These are phyloP conservation scores for Acropora yongei DNA, from an alignment of 64 coral and sea anemone species.

Conservation along the genomic window DNA sequence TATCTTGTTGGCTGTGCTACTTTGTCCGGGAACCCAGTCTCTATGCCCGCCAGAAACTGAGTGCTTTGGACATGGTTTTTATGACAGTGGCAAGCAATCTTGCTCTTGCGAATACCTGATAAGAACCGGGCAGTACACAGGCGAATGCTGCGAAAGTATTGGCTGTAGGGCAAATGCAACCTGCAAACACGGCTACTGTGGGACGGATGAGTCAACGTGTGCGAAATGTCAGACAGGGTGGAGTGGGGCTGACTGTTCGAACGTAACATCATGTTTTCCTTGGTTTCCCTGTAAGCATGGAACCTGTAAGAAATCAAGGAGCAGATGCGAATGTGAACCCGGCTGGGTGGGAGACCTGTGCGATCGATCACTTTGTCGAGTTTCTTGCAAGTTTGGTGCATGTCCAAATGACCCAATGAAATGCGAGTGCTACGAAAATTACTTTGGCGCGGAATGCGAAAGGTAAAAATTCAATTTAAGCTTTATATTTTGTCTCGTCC, in stretches of 20 bases:
- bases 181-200: slow-evolving; percentile 80
- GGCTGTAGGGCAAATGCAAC: slow-evolving; percentile 75
- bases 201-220: slow-evolving; percentile 62
- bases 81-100: slow-evolving; percentile 48
- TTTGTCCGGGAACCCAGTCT: not conserved
- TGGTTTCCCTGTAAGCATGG: slow-evolving; percentile 91
- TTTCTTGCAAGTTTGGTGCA: slow-evolving; percentile 65
- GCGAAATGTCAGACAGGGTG: slow-evolving; percentile 75
- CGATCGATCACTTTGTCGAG: slow-evolving; percentile 74
- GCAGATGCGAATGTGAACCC: slow-evolving; percentile 84
- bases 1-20: not conserved
- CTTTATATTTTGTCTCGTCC: not conserved
- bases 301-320: slow-evolving; percentile 74
- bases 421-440: slow-evolving; percentile 80
- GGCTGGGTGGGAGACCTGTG: slow-evolving; percentile 92
- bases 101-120: slow-evolving; percentile 20
- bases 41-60: slow-evolving; percentile 64
- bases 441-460: slow-evolving; percentile 74
- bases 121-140: not conserved
- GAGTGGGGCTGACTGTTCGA: slow-evolving; percentile 76
- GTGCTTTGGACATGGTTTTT: slow-evolving; percentile 85
- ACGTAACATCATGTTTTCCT: slow-evolving; percentile 62
- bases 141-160: slow-evolving; percentile 89
- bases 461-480: slow-evolving; percentile 47
- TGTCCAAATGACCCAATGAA: slow-evolving; percentile 83